These are phyloP conservation scores for Antheraea assamensis DNA, from an alignment of 2,888 invertebrate species.

Conservation along the genomic window DNA sequence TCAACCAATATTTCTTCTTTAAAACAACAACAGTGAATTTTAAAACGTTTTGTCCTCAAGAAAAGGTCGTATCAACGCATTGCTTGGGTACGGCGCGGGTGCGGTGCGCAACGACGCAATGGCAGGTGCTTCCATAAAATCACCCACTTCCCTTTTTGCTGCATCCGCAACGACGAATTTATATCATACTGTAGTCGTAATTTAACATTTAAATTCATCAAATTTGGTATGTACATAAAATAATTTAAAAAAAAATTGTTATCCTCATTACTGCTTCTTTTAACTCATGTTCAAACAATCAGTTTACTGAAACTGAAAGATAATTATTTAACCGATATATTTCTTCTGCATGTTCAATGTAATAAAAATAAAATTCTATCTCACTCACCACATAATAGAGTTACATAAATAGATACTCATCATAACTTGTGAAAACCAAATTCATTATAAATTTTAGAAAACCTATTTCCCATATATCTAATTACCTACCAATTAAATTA, in stretches of 20 bases:
- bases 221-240: not conserved
- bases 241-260: not conserved
- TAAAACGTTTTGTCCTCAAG: conserved; percentile 2
- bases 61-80: conserved; percentile 10
- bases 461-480: not conserved
- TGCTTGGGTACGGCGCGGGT: conserved; percentile 18
- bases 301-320: not conserved
- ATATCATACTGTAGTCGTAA: not conserved
- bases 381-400: not conserved
- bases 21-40: not conserved
- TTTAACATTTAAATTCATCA: not conserved
- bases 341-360: not conserved
- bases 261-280: not conserved
- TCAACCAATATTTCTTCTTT: not conserved
- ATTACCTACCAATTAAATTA: not conserved
- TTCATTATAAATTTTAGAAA: not conserved
- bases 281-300: not conserved
- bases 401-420: not conserved
- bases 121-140: conserved; percentile 55
- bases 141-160: conserved; percentile 50
- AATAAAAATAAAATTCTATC: not conserved
- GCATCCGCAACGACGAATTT: conserved; percentile 30
- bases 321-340: not conserved
- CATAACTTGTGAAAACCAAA: not conserved
- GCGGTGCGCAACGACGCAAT: conserved; percentile 25